A percentile compares a stretch with the other conserved stretches of the same genome.
Conservation (phyloP, 2,888 invertebrate species). For the Phaonia tiefii region DNA sequence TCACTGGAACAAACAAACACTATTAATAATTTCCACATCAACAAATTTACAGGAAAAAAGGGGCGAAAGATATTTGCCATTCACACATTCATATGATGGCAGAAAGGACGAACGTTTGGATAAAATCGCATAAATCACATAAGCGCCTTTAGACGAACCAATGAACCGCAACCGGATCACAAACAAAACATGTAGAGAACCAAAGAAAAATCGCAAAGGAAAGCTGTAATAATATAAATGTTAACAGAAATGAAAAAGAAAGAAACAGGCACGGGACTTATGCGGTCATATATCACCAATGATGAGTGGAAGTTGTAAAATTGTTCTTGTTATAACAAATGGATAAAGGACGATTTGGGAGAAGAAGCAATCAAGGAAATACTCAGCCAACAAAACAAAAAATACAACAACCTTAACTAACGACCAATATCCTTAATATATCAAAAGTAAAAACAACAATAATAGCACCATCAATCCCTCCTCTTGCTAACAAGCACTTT, state of each 20-base stretch:
- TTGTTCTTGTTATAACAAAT: constrained; percentile 59
- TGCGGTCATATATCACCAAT: constrained; percentile 49
- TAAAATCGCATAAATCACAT: constrained; percentile 53
- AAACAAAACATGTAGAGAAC: constrained; percentile 33
- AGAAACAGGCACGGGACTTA: not conserved
- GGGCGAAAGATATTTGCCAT: constrained; percentile 20
- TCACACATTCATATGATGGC: constrained; percentile 29
- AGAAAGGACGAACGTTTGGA: not conserved
- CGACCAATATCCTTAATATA: constrained; percentile 67
- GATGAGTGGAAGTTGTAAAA: constrained; percentile 58
- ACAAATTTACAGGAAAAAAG: constrained; percentile 45
- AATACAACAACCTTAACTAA: constrained; percentile 65
- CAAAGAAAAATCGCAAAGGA: constrained; percentile 25
- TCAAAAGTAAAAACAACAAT: constrained; percentile 11
- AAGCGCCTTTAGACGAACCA: constrained; percentile 45
- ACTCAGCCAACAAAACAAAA: constrained; percentile 24
- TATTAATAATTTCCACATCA: constrained; percentile 61
- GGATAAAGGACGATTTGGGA: constrained; percentile 30
- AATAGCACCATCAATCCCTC: constrained; percentile 9
- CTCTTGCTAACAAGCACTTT: constrained; percentile 27
- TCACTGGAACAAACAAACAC: constrained; percentile 44
- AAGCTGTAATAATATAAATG: constrained; percentile 50
- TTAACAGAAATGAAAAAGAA: not conserved
- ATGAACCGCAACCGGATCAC: constrained; percentile 32
- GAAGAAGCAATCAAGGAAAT: not conserved